Conservation (phyloP, 2,797 vertebrate species). For the Gadopsis marmoratus region DNA sequence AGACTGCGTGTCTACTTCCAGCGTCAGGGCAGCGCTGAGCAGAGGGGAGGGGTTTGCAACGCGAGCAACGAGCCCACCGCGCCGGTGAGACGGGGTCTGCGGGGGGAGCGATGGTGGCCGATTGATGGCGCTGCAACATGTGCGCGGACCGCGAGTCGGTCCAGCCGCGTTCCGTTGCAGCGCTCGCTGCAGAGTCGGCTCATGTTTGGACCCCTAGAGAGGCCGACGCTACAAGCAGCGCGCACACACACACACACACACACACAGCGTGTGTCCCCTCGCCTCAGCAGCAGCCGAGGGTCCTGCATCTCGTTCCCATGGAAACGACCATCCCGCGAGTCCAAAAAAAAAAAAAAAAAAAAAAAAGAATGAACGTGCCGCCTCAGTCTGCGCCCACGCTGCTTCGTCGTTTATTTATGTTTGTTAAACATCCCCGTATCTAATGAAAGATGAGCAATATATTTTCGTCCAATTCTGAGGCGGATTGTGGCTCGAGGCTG, state of each 20-base stretch:
- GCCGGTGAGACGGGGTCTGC: constrained; percentile 24
- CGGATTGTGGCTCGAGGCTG: not conserved
- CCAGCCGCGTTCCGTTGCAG: constrained; percentile 2
- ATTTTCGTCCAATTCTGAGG: not conserved
- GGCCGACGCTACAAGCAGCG: constrained; percentile 32
- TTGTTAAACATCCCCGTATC: not conserved
- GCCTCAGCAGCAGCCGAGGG: constrained; percentile 50
- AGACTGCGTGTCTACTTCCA: constrained; percentile 54
- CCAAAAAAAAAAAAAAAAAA: constrained; percentile 43
- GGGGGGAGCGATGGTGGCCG: constrained; percentile 9
- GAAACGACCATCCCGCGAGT: constrained; percentile 73
- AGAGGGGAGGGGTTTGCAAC: constrained; percentile 64
- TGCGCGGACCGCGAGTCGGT: not conserved
- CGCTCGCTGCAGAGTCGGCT: constrained; percentile 8
- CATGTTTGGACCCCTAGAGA: constrained; percentile 7
- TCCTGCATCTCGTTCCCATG: constrained; percentile 82
- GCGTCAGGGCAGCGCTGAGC: constrained; percentile 33
- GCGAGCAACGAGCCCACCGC: constrained; percentile 3
- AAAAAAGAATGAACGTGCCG: not conserved
- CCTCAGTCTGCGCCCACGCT: not conserved
- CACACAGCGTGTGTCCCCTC: too few species aligned
- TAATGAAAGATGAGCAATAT: not conserved
- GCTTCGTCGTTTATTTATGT: not conserved
- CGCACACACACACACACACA: not conserved
- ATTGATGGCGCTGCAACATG: not conserved